Base-by-base conservation (phyloP, 1,140 invertebrate genomes). In the Acromyrmex echinatior region DNA sequence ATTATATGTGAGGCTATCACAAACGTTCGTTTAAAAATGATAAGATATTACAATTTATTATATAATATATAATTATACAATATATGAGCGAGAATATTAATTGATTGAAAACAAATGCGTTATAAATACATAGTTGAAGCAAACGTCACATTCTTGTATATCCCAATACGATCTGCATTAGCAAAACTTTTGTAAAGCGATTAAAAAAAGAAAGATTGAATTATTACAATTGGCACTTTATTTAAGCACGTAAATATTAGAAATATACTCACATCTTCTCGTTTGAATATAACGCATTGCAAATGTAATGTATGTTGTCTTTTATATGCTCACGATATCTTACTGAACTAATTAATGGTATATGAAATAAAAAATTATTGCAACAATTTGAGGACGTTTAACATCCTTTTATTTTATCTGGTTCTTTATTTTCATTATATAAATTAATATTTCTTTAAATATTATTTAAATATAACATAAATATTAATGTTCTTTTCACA, bases 271-370 rank as follows among this genome's bases (percentile, higher is more conserved):
- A 60, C 3, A 77, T 62, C 21, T 58, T 60, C 35, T 77, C 35
- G 28, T 81, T 56, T 25, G 45, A 35, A 81, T 31, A 76, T 9
- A 49, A 76, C 3, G 70, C 31, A 28, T 28, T 56, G 53, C 56
- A 62, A 35, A 68, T 62, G 31, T 80, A 79, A 86, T 28, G 25
- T 70, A 79, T 45, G 14, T 62, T 86, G n/a, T 49, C 45, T 86
- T 62, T 86, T 79, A 58, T 58, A 58, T 66, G 62, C 31, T 76
- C 73, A 76, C 56, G 18, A 60, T 51, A 73, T 76, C 31, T 18
- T 76, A 76, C 16, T 60, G 21, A 9, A 39, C 18, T 71, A 71
- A 71, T 68, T 68, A 76, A 58, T 9, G 31, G n/a, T 77, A 45
- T 62, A 77, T 7, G 35, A 62, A 77, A 77, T 77, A 77, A 77